These are phyloP conservation scores for Triplophysa yarkandensis DNA, from an alignment of 2,797 vertebrate genomes.

Conservation along the genomic window DNA sequence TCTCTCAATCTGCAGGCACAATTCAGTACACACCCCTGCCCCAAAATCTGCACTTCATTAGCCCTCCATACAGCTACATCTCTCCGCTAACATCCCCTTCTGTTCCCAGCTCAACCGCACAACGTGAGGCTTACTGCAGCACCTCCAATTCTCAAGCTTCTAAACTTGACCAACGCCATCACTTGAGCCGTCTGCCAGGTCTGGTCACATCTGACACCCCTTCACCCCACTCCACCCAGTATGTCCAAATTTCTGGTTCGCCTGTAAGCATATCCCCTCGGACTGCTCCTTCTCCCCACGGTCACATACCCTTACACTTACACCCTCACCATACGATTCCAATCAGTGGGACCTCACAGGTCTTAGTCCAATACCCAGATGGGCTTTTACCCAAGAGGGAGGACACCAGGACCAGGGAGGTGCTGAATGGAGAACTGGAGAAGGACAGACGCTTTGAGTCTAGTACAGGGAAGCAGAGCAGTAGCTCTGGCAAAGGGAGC, in stretches of 20 bases:
- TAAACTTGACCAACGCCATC: conserved; percentile 84
- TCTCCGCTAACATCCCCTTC: conserved; percentile 88
- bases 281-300: conserved; percentile 82
- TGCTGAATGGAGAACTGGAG: conserved; percentile 92
- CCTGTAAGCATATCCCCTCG: conserved; percentile 74
- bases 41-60: conserved; percentile 91
- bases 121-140: conserved; percentile 83
- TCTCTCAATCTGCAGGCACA: conserved; percentile 82
- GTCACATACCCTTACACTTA: conserved; percentile 80
- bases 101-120: conserved; percentile 78
- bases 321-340: conserved; percentile 86
- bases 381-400: conserved; percentile 83
- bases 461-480: conserved; percentile 64
- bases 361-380: conserved; percentile 88
- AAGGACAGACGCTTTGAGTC: conserved; percentile 81
- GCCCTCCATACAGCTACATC: conserved; percentile 90
- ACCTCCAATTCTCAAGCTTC: conserved; percentile 75
- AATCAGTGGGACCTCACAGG: conserved; percentile 84
- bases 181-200: conserved; percentile 74
- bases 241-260: conserved; percentile 85
- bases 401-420: conserved; percentile 80
- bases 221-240: conserved; percentile 78
- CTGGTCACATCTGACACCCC: conserved; percentile 76
- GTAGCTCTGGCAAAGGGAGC: conserved; percentile 62
- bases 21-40: conserved; percentile 92